Conservation (phyloP, 2,888 invertebrate species). For the Empis livida region DNA sequence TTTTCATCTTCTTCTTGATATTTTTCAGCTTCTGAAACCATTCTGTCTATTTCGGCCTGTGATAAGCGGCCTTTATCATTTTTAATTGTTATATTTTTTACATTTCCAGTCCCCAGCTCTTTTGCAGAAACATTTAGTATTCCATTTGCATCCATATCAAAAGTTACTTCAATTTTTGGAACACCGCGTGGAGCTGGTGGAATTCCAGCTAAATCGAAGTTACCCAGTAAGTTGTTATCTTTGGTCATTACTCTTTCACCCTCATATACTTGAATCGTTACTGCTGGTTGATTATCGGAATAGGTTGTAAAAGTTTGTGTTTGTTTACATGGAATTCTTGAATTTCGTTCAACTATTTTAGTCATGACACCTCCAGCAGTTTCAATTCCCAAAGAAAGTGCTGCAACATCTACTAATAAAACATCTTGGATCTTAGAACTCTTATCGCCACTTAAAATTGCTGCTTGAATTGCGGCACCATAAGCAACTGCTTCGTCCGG, state of each 20-base stretch:
- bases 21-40: slow-evolving; percentile 60
- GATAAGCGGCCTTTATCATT: slow-evolving; percentile 72
- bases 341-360: slow-evolving; percentile 59
- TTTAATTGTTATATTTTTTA: slow-evolving; percentile 66
- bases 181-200: slow-evolving; percentile 87
- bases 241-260: slow-evolving; percentile 82
- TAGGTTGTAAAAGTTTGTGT: slow-evolving; percentile 66
- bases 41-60: slow-evolving; percentile 68
- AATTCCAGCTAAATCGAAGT: slow-evolving; percentile 90
- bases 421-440: slow-evolving; percentile 64
- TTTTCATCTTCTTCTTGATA: slow-evolving; percentile 62
- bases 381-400: slow-evolving; percentile 61
- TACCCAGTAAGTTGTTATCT: slow-evolving; percentile 88
- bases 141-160: slow-evolving; percentile 81
- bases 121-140: slow-evolving; percentile 81
- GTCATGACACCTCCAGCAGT: slow-evolving; percentile 73
- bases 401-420: slow-evolving; percentile 53
- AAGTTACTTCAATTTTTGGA: slow-evolving; percentile 76
- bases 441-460: slow-evolving; percentile 54
- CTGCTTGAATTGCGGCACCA: slow-evolving; percentile 62
- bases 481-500: slow-evolving; percentile 74
- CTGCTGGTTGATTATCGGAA: slow-evolving; percentile 66
- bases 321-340: slow-evolving; percentile 58
- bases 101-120: slow-evolving; percentile 51
- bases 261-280: slow-evolving; percentile 60